Evolutionary conservation across 2,888 invertebrate species (phyloP), one percentile per base, ranked within the genome.

Genomic region (Pristionchus arcanus): DNA sequence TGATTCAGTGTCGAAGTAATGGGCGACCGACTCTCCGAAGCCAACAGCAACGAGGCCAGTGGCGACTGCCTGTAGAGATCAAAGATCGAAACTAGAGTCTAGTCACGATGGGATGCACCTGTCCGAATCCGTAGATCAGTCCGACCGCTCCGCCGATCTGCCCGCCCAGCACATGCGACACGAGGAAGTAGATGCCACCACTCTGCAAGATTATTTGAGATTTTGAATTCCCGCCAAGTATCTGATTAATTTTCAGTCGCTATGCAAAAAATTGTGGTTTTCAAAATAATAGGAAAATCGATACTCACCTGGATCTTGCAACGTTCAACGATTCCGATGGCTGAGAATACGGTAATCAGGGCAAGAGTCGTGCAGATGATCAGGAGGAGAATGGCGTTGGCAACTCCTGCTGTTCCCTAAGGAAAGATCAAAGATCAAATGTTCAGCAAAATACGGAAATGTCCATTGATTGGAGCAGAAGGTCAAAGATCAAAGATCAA

Each of bases 181-280:
- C 96, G 90, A 99, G 96, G 96, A 98, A 98, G 96, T 98, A 98
- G 49, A 98, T 98, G 86, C 98, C 98, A n/a, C 98, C 98, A 96
- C 98, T 98, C 96, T 98, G 98, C 95, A 98, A 49, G 21, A 31
- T 34, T 19, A 53, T 19, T 63, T 49, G 19, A 98, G 98, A 71
- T 31, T 63, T 28, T n/a, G n/a, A n/a, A 31, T 53, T 68, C 49
- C 9, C 66, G 34, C 85, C 85, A 9, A 13, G 9, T 53, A 16
- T 25, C 11, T 28, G 34, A 55, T 7, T 0, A 19, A 37, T 53
- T 63, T 21, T 4, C 37, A 25, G 21, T 59, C n/a, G 1, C 86
- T 55, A 59, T 21, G 31, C 2, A 37, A 42, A 85, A 59, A 13
- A 34, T 37, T 7, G 7, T 21, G 7, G 5, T 59, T 34, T 34